Evolutionary conservation across 2,888 invertebrate genomes (phyloP).

Genomic region (Platycnemis pennipes): DNA sequence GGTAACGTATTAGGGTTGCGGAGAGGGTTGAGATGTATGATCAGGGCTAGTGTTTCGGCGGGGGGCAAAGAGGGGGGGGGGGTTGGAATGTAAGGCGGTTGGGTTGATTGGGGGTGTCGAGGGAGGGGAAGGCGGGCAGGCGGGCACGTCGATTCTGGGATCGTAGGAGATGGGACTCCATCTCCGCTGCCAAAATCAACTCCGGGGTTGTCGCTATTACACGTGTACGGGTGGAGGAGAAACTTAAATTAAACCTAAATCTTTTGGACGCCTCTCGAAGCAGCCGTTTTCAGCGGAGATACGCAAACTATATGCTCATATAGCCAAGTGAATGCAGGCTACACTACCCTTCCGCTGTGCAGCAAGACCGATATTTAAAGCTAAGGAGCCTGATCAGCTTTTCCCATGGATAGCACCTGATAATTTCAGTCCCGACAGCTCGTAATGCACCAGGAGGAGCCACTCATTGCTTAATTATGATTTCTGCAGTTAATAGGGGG

Average conservation of each 20-base stretch:
- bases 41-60: neutral
- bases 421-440: too few relatives aligned
- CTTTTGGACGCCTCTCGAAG: neutral
- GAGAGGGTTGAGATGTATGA: neutral
- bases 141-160: neutral
- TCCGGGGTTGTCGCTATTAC: neutral
- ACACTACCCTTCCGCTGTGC: too few relatives aligned
- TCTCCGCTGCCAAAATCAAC: neutral
- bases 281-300: too few relatives aligned
- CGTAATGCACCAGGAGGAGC: too few relatives aligned
- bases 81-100: neutral
- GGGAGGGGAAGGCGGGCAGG: neutral
- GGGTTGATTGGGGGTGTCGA: neutral
- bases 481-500: too few relatives aligned
- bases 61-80: neutral
- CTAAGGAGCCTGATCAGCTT: too few relatives aligned
- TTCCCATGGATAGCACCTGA: too few relatives aligned
- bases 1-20: conserved; percentile 1
- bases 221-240: neutral
- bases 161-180: neutral
- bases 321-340: too few relatives aligned
- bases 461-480: too few relatives aligned
- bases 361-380: too few relatives aligned
- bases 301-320: too few relatives aligned
- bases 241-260: neutral